Percentiles rank a stretch among this genome's conserved stretches.
Evolutionary conservation across 2,797 vertebrate species (phyloP).

Genomic region (Enteromius thamalakanensis): DNA sequence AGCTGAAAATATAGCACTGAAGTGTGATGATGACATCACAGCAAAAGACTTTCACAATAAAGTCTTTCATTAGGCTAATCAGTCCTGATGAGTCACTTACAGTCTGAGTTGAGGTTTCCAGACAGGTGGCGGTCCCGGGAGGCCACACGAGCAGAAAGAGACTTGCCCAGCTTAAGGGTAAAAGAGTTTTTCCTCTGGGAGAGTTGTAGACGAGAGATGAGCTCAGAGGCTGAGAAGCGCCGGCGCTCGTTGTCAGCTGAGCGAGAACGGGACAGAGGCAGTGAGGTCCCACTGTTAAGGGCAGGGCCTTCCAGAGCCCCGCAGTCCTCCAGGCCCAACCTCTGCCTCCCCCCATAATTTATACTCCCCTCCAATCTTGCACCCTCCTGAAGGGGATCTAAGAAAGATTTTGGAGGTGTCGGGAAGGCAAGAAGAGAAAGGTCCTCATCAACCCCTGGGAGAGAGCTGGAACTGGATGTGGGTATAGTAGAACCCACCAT

Average conservation of each 20-base stretch:
- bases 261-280: conserved; percentile 65
- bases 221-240: conserved; percentile 89
- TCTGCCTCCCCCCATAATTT: conserved; percentile 35
- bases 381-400: conserved; percentile 61
- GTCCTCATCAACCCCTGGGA: conserved; percentile 65
- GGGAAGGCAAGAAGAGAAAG: conserved; percentile 24
- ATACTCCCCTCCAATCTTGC: conserved; percentile 53
- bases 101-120: conserved; percentile 68
- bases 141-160: conserved; percentile 79
- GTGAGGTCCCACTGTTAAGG: conserved; percentile 40
- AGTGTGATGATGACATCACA: conserved; percentile 50
- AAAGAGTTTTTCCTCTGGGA: conserved; percentile 84
- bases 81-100: conserved; percentile 70
- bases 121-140: conserved; percentile 76
- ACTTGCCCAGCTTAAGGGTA: conserved; percentile 85
- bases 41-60: conserved; percentile 29
- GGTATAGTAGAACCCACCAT: conserved; percentile 70
- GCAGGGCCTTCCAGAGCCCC: conserved; percentile 54
- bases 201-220: conserved; percentile 88
- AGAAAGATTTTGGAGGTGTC: conserved; percentile 22
- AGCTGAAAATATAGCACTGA: conserved; percentile 45
- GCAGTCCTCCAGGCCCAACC: conserved; percentile 54
- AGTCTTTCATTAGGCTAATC: conserved; percentile 29
- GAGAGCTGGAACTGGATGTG: conserved; percentile 59
- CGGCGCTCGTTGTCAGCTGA: conserved; percentile 82